These are phyloP conservation scores for Beris chalybata DNA, from an alignment of 2,888 invertebrate species.

Conservation along the genomic window DNA sequence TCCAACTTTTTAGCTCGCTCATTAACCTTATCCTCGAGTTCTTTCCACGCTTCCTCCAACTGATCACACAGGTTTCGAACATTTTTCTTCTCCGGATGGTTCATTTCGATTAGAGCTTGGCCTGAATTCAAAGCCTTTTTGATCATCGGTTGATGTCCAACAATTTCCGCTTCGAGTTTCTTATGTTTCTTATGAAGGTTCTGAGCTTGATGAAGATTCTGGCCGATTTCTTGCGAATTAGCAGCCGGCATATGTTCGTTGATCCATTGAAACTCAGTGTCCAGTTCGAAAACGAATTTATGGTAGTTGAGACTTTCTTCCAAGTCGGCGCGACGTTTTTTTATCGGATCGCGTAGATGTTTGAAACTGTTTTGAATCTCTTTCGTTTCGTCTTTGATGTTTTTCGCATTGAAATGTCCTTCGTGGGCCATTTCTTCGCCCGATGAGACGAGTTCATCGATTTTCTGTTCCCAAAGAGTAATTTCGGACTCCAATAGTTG, in stretches of 20 bases:
- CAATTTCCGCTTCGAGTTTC: slow-evolving; percentile 87
- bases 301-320: slow-evolving; percentile 81
- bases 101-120: slow-evolving; percentile 68
- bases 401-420: slow-evolving; percentile 91
- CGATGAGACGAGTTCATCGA: slow-evolving; percentile 73
- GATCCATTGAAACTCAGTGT: slow-evolving; percentile 94
- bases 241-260: slow-evolving; percentile 85
- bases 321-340: slow-evolving; percentile 71
- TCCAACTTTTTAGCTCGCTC: slow-evolving; percentile 79
- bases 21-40: slow-evolving; percentile 69
- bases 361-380: slow-evolving; percentile 71
- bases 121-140: slow-evolving; percentile 83
- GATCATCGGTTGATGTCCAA: slow-evolving; percentile 82
- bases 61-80: slow-evolving; percentile 71
- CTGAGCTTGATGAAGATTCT: slow-evolving; percentile 90
- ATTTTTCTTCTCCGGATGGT: slow-evolving; percentile 79
- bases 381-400: slow-evolving; percentile 78
- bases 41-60: slow-evolving; percentile 73
- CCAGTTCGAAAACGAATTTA: slow-evolving; percentile 91
- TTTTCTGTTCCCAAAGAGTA: slow-evolving; percentile 77
- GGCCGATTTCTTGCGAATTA: slow-evolving; percentile 72
- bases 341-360: slow-evolving; percentile 72
- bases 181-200: slow-evolving; percentile 90
- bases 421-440: slow-evolving; percentile 90
- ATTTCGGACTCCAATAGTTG: slow-evolving; percentile 87